phyloP scores from a whole-genome alignment of 2,888 invertebrate genomes.

The Dryococelus australis region DNA sequence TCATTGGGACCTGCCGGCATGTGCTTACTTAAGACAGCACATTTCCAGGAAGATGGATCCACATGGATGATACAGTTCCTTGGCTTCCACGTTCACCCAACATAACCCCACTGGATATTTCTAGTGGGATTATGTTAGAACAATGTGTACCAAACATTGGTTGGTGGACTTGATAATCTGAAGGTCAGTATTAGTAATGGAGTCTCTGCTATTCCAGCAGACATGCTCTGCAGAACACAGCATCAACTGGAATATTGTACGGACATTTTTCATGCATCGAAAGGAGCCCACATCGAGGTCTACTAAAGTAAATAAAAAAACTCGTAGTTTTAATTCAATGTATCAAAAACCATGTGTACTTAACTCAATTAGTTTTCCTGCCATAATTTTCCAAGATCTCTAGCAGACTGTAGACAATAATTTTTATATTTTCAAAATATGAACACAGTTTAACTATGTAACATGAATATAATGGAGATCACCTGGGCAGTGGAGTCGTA shows the following conservation, averaged over 20 bases:
- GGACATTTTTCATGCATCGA: neutral
- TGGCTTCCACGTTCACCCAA: neutral
- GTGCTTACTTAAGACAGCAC: neutral
- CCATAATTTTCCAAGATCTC: neutral
- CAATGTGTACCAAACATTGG: neutral
- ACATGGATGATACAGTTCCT: neutral
- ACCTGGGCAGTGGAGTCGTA: constrained; percentile 76
- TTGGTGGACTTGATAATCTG: neutral
- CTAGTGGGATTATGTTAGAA: neutral
- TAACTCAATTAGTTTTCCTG: neutral
- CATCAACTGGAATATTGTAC: neutral
- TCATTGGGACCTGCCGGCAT: too few relatives aligned
- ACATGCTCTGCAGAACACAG: neutral
- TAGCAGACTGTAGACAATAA: neutral
- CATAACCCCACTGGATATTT: neutral
- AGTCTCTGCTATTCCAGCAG: neutral
- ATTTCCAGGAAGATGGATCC: neutral
- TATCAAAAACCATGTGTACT: neutral
- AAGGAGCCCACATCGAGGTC: neutral
- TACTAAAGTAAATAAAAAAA: neutral
- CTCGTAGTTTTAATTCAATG: neutral
- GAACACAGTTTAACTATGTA: too few relatives aligned
- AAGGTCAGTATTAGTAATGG: neutral
- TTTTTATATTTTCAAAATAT: too few relatives aligned
- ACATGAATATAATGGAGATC: constrained; percentile 38